phyloP scores from a whole-genome alignment of 2,797 vertebrate genomes.

The Alcedo atthis region DNA sequence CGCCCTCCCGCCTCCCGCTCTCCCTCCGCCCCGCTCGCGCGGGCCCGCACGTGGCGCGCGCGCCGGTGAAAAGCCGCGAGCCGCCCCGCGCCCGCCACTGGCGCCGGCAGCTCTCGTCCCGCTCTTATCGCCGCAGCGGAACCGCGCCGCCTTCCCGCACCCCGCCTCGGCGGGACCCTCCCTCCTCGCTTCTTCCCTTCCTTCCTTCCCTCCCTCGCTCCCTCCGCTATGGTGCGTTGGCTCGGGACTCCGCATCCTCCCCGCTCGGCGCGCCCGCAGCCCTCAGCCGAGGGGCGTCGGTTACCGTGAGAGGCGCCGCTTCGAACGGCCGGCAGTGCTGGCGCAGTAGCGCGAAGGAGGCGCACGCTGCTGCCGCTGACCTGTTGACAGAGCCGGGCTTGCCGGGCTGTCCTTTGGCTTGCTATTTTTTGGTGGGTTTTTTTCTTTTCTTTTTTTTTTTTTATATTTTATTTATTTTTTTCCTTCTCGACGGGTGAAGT shows the following conservation, averaged over 20 bases:
- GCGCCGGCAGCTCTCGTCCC: not conserved
- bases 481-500: not conserved
- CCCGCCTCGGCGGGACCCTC: not conserved
- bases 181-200: no score
- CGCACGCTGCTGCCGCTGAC: not conserved
- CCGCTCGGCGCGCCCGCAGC: not conserved
- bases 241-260: not conserved
- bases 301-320: not conserved
- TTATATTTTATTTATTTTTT: no score
- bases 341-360: not conserved
- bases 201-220: no score
- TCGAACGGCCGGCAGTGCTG: not conserved
- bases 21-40: not conserved
- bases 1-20: no score
- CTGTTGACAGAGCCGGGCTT: not conserved
- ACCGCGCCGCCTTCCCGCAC: not conserved
- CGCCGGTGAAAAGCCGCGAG: conserved; percentile 31
- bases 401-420: not conserved
- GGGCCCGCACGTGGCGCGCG: conserved; percentile 34
- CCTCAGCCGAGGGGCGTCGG: not conserved
- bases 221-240: not conserved
- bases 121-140: not conserved
- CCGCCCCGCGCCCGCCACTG: not conserved
- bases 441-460: not conserved
- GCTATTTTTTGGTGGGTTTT: not conserved